These are phyloP conservation scores for Ganaspis brasiliensis DNA, from an alignment of 2,888 invertebrate species.

Conservation along the genomic window DNA sequence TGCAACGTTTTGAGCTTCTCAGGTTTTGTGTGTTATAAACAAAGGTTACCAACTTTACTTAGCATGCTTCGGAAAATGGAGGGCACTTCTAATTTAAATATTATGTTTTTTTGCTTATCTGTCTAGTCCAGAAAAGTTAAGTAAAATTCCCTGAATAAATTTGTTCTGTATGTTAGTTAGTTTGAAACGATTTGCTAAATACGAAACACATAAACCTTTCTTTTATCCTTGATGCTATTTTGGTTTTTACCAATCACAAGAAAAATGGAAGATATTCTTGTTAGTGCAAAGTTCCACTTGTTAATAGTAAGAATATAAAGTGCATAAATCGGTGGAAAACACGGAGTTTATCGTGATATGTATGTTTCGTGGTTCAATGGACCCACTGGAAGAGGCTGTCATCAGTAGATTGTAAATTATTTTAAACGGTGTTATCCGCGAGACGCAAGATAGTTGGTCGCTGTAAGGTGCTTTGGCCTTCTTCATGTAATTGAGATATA, in stretches of 20 bases:
- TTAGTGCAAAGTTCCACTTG: slow-evolving; percentile 31
- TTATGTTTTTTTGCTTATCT: no score
- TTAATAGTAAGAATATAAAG: slow-evolving; percentile 28
- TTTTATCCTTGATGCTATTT: not conserved
- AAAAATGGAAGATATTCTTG: not conserved
- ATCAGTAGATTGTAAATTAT: slow-evolving; percentile 23
- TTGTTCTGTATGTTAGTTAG: no score
- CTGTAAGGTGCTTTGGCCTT: slow-evolving; percentile 29
- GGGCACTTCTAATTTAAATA: no score
- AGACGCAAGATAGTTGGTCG: slow-evolving; percentile 20
- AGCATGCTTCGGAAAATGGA: no score
- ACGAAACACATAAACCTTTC: not conserved
- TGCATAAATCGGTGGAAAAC: slow-evolving; percentile 24
- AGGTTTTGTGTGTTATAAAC: no score
- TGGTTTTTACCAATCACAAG: slow-evolving; percentile 11
- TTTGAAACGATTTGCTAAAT: no score
- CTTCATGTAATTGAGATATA: not conserved
- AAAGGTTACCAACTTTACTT: no score
- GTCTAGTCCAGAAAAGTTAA: no score
- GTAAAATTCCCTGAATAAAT: no score
- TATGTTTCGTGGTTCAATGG: slow-evolving; percentile 30
- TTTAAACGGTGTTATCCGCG: slow-evolving; percentile 29
- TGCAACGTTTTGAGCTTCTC: no score
- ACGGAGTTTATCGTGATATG: slow-evolving; percentile 23
- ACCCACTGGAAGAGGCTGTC: slow-evolving; percentile 12